phyloP scores from a whole-genome alignment of 2,797 vertebrate genomes.

The Acipenser ruthenus region DNA sequence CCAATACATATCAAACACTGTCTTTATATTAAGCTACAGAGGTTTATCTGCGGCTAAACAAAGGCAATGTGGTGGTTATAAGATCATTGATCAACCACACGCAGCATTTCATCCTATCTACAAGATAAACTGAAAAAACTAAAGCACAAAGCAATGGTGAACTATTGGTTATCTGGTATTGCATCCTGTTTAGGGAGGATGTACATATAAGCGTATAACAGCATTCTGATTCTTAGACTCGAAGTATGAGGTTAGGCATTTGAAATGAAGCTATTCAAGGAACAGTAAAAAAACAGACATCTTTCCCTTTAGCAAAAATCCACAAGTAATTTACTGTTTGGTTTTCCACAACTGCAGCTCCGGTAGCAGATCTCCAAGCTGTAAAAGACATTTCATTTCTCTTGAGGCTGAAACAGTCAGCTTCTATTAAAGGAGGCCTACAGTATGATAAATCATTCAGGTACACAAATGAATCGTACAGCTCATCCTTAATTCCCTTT shows the following conservation, averaged over 20 bases:
- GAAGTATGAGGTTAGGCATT: neutral
- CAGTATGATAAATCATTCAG: slow-evolving; percentile 29
- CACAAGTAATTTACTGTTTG: slow-evolving; percentile 20
- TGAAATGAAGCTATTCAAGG: neutral
- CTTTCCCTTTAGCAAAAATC: slow-evolving; percentile 13
- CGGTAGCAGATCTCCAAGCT: slow-evolving; percentile 12
- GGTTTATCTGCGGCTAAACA: no score
- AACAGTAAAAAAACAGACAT: slow-evolving; percentile 14
- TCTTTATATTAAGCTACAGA: no score
- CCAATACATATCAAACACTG: no score
- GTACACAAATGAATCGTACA: slow-evolving; percentile 31
- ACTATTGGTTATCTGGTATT: no score
- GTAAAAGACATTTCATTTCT: slow-evolving; percentile 28
- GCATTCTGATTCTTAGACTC: no score
- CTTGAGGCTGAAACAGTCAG: slow-evolving; percentile 15
- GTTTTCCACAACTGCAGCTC: slow-evolving; percentile 22
- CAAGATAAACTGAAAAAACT: no score
- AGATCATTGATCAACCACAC: no score
- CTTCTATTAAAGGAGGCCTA: slow-evolving; percentile 7
- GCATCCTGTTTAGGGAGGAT: no score
- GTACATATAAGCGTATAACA: no score
- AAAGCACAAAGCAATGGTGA: no score
- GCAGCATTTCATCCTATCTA: no score
- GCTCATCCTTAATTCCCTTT: neutral
- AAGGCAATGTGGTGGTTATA: no score